A percentile compares a stretch with the other conserved stretches of the same genome.
Evolutionary conservation across 2,797 vertebrate genomes (phyloP).

Genomic region (Brachyrhaphis roseni): DNA sequence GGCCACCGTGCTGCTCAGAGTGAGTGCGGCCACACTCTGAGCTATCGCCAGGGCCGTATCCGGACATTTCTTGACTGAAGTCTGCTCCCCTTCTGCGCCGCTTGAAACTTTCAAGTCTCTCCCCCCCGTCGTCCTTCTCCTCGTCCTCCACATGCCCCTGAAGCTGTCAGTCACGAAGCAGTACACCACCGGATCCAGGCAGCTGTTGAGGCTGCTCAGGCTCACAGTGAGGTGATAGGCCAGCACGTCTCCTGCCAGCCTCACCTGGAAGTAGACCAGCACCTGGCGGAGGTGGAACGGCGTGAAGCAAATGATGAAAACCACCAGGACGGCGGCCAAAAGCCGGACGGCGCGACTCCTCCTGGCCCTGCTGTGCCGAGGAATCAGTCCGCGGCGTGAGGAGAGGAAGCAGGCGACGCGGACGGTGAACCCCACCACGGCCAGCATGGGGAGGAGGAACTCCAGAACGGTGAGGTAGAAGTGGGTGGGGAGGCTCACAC

Average conservation of each 20-base stretch:
- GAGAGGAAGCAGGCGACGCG: conserved; percentile 89
- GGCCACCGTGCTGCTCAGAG: conserved; percentile 48
- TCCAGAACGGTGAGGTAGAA: conserved; percentile 90
- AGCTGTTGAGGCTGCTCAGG: conserved; percentile 96
- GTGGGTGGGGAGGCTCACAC: conserved; percentile 82
- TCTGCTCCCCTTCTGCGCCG: conserved; percentile 45
- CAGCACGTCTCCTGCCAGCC: conserved; percentile 55
- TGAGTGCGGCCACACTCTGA: conserved; percentile 64
- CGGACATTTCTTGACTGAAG: conserved; percentile 49
- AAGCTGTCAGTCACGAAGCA: conserved; percentile 97
- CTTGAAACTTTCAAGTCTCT: conserved; percentile 39
- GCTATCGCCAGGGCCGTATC: conserved; percentile 67
- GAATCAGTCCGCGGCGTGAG: conserved; percentile 82
- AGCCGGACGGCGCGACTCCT: conserved; percentile 88
- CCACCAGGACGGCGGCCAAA: conserved; percentile 88
- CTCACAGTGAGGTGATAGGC: conserved; percentile 92
- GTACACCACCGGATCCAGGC: conserved; percentile 96
- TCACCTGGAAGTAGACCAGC: conserved; percentile 83
- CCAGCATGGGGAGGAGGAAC: conserved; percentile 91
- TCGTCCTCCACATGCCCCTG: conserved; percentile 78
- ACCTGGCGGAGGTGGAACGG: conserved; percentile 92
- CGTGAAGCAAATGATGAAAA: conserved; percentile 94
- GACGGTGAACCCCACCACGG: conserved; percentile 89
- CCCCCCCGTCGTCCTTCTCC: conserved; percentile 60
- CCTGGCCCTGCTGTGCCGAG: conserved; percentile 86